Evolutionary conservation across 2,113 vertebrate species (phyloP).

Genomic region (Aegypius monachus): DNA sequence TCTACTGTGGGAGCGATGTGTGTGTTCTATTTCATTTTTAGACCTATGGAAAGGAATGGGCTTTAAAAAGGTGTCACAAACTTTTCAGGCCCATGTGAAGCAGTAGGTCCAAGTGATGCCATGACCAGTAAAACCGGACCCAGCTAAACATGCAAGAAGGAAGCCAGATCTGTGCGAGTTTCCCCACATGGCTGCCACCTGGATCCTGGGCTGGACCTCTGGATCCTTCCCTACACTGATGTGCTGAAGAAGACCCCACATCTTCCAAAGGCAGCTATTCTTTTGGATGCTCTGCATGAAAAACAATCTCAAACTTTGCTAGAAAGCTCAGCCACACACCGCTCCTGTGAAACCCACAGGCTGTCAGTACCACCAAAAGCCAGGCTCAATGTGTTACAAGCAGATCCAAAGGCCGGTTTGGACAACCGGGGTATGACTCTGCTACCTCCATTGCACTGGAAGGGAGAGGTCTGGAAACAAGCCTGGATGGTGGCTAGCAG

Average conservation of each 20-base stretch:
- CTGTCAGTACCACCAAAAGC: background rate
- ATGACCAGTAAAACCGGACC: background rate
- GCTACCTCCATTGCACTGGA: background rate
- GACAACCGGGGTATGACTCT: background rate
- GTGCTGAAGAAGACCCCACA: background rate
- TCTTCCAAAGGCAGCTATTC: background rate
- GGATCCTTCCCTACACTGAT: background rate
- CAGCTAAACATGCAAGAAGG: background rate
- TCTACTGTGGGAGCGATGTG: background rate
- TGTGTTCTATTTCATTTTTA: background rate
- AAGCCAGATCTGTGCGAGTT: background rate
- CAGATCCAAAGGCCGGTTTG: background rate
- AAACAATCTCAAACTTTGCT: background rate
- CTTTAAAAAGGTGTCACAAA: background rate
- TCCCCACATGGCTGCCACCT: background rate
- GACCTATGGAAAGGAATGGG: background rate
- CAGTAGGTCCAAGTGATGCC: background rate
- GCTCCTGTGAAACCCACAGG: background rate
- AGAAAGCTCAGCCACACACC: background rate
- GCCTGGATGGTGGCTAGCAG: background rate
- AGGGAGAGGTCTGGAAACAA: background rate
- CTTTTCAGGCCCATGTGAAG: background rate
- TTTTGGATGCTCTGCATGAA: background rate
- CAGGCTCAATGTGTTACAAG: background rate
- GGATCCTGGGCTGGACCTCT: background rate